Base-by-base conservation (phyloP, 2,797 vertebrate species). In the Pseudotriccus pelzelni region DNA sequence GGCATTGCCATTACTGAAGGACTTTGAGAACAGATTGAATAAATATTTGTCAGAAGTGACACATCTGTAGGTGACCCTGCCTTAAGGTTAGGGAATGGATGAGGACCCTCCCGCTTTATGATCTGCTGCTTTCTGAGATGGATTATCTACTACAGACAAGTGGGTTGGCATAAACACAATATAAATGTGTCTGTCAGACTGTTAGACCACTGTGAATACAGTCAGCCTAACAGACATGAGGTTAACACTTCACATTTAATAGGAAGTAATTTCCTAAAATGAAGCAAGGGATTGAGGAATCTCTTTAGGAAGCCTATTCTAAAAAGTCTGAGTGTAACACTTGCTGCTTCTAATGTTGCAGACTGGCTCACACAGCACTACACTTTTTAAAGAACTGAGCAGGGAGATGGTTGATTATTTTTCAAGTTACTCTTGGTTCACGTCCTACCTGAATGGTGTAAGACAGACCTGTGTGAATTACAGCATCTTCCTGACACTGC, bases 1-100 rank as follows among this genome's bases (percentile, higher is more conserved):
- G 76, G 75, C 68, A 89, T 59, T 53, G 77, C 68, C 22, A 22
- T 83, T 62, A 43, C 68, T 32, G 46, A 24, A 80, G 36, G 58
- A 34, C 53, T 91, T 60, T 32, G 77, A 85, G 62, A 93, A 72
- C 37, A 91, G n/a, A 49, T 72, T 67, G 46, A 83, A 85, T 17
- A 52, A 92, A 68, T 72, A 87, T 89, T 87, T 92, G 36, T 89
- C 75, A 87, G 89, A 83, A 72, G 64, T 78, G 84, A 74, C 73
- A 58, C 6, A 47, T 24, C 58, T 89, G 30, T 67, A 91, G 82
- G 76, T 89, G 87, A 95, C 87, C 52, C 73, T 86, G 49, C 49
- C 37, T 85, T 83, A 49, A 72, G 72, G 25, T 19, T 74, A 22
- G 19, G 22, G 44, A 68, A 75, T 0, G 22, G 72, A 94, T 93